Evolutionary conservation across 2,888 invertebrate species (phyloP).

Genomic region (Ptilodon capucinus): DNA sequence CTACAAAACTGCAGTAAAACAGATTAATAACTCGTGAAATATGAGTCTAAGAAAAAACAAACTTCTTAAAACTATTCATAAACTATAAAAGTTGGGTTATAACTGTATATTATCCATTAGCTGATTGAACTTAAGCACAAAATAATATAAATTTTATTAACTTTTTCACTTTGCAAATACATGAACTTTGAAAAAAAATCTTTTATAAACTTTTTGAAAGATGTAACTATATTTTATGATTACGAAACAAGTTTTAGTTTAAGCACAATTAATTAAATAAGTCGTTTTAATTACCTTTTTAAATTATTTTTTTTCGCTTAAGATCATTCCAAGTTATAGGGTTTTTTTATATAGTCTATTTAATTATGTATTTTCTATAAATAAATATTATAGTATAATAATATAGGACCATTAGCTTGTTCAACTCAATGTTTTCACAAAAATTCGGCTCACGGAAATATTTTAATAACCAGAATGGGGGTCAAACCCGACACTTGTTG

Average conservation of each 20-base stretch:
- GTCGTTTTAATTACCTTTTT: too few species aligned
- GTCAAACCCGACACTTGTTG: too few species aligned
- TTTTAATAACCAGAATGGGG: too few species aligned
- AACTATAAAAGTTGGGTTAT: conserved; percentile 8
- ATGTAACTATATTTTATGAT: not conserved
- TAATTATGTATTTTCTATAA: too few species aligned
- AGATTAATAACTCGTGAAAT: conserved; percentile 14
- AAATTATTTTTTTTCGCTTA: too few species aligned
- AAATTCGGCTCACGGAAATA: too few species aligned
- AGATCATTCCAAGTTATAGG: too few species aligned
- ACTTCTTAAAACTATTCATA: conserved; percentile 12
- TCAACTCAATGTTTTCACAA: too few species aligned
- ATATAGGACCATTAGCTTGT: too few species aligned
- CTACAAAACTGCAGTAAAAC: conserved; percentile 15
- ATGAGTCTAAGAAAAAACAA: conserved; percentile 8
- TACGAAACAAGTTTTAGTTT: not conserved
- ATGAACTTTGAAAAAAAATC: not conserved
- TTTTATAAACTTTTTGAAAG: not conserved
- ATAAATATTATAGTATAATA: too few species aligned
- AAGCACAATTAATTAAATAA: too few species aligned
- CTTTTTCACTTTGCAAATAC: not conserved
- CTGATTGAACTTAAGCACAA: conserved; percentile 9
- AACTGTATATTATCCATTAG: conserved; percentile 9
- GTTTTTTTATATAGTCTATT: too few species aligned
- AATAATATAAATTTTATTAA: not conserved